These are phyloP conservation scores for Callorhinus ursinus DNA, from an alignment of 2,113 vertebrate genomes.

Conservation along the genomic window DNA sequence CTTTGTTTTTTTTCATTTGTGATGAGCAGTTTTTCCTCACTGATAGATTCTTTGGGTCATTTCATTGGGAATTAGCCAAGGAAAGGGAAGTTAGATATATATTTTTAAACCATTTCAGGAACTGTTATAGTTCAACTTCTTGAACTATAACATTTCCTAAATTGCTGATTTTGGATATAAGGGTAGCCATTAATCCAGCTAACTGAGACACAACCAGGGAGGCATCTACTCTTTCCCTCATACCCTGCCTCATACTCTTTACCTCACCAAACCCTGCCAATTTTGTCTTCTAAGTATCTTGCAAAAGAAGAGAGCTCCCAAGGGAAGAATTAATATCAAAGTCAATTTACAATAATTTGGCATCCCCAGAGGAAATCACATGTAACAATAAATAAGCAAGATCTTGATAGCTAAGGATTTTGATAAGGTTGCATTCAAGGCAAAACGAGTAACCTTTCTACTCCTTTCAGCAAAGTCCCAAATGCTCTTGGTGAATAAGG, in stretches of 20 bases:
- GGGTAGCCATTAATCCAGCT: not conserved
- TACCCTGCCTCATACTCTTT: not conserved
- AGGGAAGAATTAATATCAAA: slow-evolving; percentile 6
- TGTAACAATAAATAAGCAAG: not conserved
- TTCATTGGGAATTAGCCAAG: not conserved
- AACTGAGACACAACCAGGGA: not conserved
- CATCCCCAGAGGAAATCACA: not conserved
- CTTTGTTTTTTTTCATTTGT: not conserved
- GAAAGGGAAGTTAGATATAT: not conserved
- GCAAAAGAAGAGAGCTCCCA: not conserved
- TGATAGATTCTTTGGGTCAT: not conserved
- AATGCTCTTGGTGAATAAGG: not conserved
- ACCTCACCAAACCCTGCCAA: not conserved
- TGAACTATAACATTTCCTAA: slow-evolving; percentile 1
- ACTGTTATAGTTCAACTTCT: not conserved
- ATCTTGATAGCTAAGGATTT: not conserved
- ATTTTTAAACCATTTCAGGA: not conserved
- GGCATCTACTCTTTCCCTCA: not conserved
- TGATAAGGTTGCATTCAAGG: not conserved
- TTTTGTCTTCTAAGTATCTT: not conserved
- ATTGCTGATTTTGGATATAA: not conserved
- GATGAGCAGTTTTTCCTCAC: not conserved
- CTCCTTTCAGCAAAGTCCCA: not conserved
- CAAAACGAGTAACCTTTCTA: not conserved
- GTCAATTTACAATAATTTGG: not conserved